These are phyloP conservation scores for Chaenogobius annularis DNA, from an alignment of 2,113 vertebrate species.

Conservation along the genomic window DNA sequence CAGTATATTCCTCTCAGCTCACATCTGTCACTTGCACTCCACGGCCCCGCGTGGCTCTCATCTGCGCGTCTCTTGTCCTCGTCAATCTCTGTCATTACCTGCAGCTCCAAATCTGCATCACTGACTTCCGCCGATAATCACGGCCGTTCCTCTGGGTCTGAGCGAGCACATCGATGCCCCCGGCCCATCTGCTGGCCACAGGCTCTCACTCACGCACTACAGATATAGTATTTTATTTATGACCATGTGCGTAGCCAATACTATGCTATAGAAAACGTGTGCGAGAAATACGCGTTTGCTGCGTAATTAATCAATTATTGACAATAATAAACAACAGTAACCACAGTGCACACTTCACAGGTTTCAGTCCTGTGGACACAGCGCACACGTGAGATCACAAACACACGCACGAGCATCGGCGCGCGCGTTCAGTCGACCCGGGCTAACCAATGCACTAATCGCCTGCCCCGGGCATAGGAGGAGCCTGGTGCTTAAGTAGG, in stretches of 20 bases:
- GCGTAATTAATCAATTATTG: constrained; percentile 2
- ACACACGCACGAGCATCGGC: constrained; percentile 45
- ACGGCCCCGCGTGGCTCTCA: constrained; percentile 73
- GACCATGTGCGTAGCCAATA: neutral
- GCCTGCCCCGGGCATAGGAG: constrained; percentile 81
- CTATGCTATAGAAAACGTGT: neutral
- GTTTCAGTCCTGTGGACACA: constrained; percentile 33
- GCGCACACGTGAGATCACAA: constrained; percentile 55
- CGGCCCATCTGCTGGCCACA: constrained; percentile 59
- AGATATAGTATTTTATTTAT: neutral
- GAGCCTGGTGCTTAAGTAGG: constrained; percentile 88
- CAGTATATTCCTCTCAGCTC: constrained; percentile 47
- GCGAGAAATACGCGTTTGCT: neutral
- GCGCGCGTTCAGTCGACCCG: constrained; percentile 58
- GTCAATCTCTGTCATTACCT: constrained; percentile 71
- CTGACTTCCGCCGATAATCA: constrained; percentile 80
- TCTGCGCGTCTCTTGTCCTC: constrained; percentile 79
- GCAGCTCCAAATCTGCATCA: constrained; percentile 66
- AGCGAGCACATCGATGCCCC: constrained; percentile 56
- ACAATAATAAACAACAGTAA: neutral
- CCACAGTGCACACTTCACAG: constrained; percentile 24
- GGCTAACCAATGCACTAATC: constrained; percentile 79
- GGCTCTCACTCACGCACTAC: neutral
- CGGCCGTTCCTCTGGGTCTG: constrained; percentile 74
- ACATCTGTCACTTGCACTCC: constrained; percentile 76